Evolutionary conservation across 2,113 vertebrate species (phyloP).

Genomic region (Phoenicopterus ruber): DNA sequence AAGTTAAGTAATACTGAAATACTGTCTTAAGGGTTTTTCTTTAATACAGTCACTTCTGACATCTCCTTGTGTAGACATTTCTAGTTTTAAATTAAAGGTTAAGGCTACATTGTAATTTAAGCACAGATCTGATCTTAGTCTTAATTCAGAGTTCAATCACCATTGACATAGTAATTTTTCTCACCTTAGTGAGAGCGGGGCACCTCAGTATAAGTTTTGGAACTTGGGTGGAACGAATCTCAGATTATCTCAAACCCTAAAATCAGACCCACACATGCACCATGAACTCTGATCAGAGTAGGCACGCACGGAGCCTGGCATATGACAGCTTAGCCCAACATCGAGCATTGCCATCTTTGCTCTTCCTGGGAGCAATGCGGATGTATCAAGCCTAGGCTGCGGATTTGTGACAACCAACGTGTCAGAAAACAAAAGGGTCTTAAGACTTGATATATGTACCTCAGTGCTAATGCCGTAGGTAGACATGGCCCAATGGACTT

Average conservation of each 20-base stretch:
- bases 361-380: not conserved
- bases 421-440: not conserved
- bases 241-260: not conserved
- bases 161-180: not conserved
- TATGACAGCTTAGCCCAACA: not conserved
- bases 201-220: not conserved
- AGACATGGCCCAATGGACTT: not conserved
- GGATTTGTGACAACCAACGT: not conserved
- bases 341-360: not conserved
- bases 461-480: not conserved
- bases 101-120: not conserved
- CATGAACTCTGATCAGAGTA: not conserved
- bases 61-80: not conserved
- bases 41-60: not conserved
- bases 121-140: not conserved
- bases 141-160: not conserved
- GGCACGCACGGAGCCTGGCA: fast-evolving
- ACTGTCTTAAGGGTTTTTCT: not conserved
- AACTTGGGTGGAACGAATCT: fast-evolving
- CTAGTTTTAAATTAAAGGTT: not conserved
- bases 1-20: not conserved
- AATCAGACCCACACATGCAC: not conserved
- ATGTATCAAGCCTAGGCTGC: not conserved
- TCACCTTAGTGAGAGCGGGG: not conserved
- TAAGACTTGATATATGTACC: not conserved